A percentile compares a stretch with the other conserved stretches of the same genome.
Evolutionary conservation across 2,113 vertebrate species (phyloP).

Genomic region (Stictonetta naevosa): DNA sequence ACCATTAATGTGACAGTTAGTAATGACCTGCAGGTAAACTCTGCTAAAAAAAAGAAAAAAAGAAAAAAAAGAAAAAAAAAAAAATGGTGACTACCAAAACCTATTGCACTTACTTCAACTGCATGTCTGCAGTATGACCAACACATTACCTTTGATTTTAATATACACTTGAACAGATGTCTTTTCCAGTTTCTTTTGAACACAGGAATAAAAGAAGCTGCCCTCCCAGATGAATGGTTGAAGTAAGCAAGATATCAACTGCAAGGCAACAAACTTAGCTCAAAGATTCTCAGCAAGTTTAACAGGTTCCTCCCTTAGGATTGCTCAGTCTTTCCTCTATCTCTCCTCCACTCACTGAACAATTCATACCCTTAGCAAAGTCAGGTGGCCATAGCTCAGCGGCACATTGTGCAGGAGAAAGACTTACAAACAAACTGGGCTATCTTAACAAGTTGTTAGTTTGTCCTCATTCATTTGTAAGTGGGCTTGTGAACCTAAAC

Average conservation of each 20-base stretch:
- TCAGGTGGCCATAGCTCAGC: neutral
- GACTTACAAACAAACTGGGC: neutral
- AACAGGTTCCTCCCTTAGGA: neutral
- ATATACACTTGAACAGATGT: neutral
- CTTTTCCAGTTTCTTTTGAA: neutral
- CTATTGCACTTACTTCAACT: neutral
- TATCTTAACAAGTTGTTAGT: neutral
- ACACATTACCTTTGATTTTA: neutral
- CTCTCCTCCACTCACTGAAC: neutral
- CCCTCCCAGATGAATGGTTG: neutral
- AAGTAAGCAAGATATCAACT: neutral
- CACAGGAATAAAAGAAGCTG: neutral
- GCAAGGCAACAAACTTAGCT: neutral
- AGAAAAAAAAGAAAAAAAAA: neutral
- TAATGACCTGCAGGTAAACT: neutral
- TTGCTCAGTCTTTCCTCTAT: neutral
- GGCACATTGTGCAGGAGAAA: neutral
- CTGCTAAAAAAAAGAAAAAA: neutral
- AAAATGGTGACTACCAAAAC: neutral
- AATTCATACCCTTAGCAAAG: neutral
- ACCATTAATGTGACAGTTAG: neutral
- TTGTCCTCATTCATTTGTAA: neutral
- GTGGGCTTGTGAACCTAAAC: neutral
- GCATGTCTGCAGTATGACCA: neutral
- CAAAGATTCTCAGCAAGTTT: neutral